Evolutionary conservation across 2,113 vertebrate genomes (phyloP).

Genomic region (Phainopepla nitens): DNA sequence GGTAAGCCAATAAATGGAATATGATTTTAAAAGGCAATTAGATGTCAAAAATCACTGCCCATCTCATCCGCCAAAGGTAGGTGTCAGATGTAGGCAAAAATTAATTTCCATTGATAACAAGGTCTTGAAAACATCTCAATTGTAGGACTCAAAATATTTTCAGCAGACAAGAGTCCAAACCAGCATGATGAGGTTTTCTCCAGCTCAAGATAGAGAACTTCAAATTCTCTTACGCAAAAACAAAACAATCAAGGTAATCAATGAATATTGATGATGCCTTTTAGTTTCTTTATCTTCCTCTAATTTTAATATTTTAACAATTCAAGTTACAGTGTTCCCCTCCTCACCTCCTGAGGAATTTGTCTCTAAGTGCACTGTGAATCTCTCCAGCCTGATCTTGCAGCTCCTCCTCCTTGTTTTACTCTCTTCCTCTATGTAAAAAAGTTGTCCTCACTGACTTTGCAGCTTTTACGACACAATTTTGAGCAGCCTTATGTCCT

Average conservation of each 20-base stretch:
- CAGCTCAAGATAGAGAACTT: neutral
- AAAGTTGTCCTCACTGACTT: neutral
- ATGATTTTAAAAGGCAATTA: neutral
- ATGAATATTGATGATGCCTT: neutral
- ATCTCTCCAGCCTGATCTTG: neutral
- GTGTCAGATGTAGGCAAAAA: neutral
- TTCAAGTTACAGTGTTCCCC: accelerated
- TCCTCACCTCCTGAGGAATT: neutral
- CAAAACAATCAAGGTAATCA: neutral
- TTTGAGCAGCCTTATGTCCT: neutral
- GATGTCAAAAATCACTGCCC: neutral
- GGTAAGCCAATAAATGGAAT: neutral
- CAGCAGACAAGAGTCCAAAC: neutral
- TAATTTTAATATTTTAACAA: neutral
- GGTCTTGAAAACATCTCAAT: neutral
- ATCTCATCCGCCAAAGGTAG: neutral
- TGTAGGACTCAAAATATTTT: neutral
- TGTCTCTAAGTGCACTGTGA: neutral
- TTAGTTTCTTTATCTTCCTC: neutral
- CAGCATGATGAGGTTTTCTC: neutral
- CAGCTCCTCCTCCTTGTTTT: neutral
- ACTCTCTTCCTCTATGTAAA: neutral
- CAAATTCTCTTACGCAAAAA: neutral
- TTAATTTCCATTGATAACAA: neutral
- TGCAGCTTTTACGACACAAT: neutral